Percentiles rank a stretch among this genome's conserved stretches.
Evolutionary conservation across 2,888 invertebrate species (phyloP).

Genomic region (Asteroscopus sphinx): DNA sequence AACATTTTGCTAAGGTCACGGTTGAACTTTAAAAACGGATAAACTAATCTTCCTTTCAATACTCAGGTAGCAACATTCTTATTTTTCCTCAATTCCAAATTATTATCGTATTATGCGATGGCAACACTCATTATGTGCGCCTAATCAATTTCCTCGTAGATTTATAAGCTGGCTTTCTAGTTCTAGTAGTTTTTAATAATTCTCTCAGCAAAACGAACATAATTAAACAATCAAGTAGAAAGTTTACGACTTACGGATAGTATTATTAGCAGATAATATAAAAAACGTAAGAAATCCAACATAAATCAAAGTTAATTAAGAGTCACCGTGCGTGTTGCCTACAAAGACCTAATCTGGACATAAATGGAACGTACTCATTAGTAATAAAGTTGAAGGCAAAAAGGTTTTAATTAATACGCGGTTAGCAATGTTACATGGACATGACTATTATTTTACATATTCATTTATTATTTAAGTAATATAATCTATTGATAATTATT

Average conservation of each 20-base stretch:
- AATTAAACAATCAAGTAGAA: slow-evolving; percentile 51
- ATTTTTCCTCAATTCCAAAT: slow-evolving; percentile 39
- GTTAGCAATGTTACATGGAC: slow-evolving; percentile 44
- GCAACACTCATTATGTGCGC: slow-evolving; percentile 36
- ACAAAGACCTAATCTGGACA: slow-evolving; percentile 59
- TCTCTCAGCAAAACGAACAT: slow-evolving; percentile 20
- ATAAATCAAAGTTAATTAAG: slow-evolving; percentile 56
- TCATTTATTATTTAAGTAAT: slow-evolving; percentile 29
- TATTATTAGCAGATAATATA: slow-evolving; percentile 44
- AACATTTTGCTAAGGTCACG: slow-evolving; percentile 23
- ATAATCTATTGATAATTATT: slow-evolving; percentile 38
- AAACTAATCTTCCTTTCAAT: slow-evolving; percentile 22
- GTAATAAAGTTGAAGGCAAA: slow-evolving; percentile 51
- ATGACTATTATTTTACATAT: slow-evolving; percentile 50
- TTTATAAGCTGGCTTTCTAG: slow-evolving; percentile 46
- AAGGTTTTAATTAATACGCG: slow-evolving; percentile 55
- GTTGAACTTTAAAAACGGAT: slow-evolving; percentile 43
- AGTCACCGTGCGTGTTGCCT: slow-evolving; percentile 56
- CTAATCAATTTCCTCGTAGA: slow-evolving; percentile 44
- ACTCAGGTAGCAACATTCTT: slow-evolving; percentile 12
- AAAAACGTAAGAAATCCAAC: slow-evolving; percentile 40
- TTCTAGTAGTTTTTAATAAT: slow-evolving; percentile 34
- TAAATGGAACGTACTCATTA: slow-evolving; percentile 64
- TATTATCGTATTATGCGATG: slow-evolving; percentile 37
- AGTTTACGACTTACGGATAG: slow-evolving; percentile 43